Evolutionary conservation across 1,140 invertebrate species (phyloP), one percentile per base, ranked within the genome.

Genomic region (Cephus cinctus): DNA sequence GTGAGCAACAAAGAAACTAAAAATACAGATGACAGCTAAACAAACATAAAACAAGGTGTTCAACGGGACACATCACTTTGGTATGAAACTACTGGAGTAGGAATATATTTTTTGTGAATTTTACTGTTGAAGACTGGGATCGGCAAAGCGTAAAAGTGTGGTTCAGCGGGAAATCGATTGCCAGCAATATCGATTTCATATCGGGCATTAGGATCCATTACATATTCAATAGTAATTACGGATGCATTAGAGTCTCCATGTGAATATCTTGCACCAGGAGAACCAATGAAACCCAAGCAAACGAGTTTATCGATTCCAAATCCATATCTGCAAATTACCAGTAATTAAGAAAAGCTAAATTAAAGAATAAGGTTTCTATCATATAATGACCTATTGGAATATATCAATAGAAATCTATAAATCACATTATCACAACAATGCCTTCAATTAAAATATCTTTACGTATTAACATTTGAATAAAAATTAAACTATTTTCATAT

Each of bases 111-210:
- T 38, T 63, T 62, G n/a, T 65, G 59, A 11, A 62, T 40, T 38
- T 64, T 62, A 36, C 50, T 58, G 46, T 15, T 56, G 12, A 51
- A 11, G 5, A 48, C 23, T 3, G 71, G 59, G 32, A 77, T 66
- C 9, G 72, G 69, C 12, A 83, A 78, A 5, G 83, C 78, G 56
- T 81, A 78, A 45, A 86, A 69, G 53, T 82, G 73, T 11, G 86
- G 81, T 59, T 81, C 84, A 11, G 82, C 82, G 14, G 78, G 71
- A 58, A 84, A 83, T 62, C 75, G 62, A 39, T 73, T 73, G 2
- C 85, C 86, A 47, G 81, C 84, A 38, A 89, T 83, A 60, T 86
- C 84, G 15, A 89, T 81, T 68, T 86, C 78, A 68, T 86, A 89
- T 22, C 67, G 58, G 0, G 83, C 82, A 47, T 78, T 71, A 51